phyloP scores from a whole-genome alignment of 1,140 invertebrate genomes.

The Macrosteles quadrilineatus region DNA sequence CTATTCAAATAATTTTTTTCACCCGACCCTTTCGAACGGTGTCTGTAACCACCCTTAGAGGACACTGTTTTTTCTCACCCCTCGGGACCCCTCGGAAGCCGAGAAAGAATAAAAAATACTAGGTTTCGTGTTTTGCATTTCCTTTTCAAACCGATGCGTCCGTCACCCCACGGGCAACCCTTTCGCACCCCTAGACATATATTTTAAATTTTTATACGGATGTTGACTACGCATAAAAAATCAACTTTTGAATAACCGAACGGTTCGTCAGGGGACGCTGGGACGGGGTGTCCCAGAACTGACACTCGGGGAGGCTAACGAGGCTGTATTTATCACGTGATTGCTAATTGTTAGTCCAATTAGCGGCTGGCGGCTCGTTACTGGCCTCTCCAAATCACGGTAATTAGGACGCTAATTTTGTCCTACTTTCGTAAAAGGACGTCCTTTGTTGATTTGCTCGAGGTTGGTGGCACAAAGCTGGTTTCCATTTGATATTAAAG shows the following conservation, averaged over 20 bases:
- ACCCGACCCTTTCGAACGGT: slow-evolving; percentile 24
- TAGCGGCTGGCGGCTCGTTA: neutral
- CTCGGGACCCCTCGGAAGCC: neutral
- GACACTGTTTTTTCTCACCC: slow-evolving; percentile 35
- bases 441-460: no score
- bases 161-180: slow-evolving; percentile 29
- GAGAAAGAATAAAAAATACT: slow-evolving; percentile 39
- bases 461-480: no score
- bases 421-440: no score
- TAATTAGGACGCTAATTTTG: no score
- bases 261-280: neutral
- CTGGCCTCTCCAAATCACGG: no score
- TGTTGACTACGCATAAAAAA: slow-evolving; percentile 33
- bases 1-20: slow-evolving; percentile 42
- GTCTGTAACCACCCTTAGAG: slow-evolving; percentile 30
- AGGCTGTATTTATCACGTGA: neutral
- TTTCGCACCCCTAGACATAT: slow-evolving; percentile 37
- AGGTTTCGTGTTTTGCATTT: slow-evolving; percentile 42
- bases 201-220: slow-evolving; percentile 42
- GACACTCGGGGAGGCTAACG: neutral
- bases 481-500: no score
- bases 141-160: slow-evolving; percentile 25
- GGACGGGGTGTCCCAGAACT: neutral
- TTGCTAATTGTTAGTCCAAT: slow-evolving; percentile 8
- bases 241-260: slow-evolving; percentile 31